These are phyloP conservation scores for Mycogona germanica DNA, from an alignment of 2,888 invertebrate species.

Conservation along the genomic window DNA sequence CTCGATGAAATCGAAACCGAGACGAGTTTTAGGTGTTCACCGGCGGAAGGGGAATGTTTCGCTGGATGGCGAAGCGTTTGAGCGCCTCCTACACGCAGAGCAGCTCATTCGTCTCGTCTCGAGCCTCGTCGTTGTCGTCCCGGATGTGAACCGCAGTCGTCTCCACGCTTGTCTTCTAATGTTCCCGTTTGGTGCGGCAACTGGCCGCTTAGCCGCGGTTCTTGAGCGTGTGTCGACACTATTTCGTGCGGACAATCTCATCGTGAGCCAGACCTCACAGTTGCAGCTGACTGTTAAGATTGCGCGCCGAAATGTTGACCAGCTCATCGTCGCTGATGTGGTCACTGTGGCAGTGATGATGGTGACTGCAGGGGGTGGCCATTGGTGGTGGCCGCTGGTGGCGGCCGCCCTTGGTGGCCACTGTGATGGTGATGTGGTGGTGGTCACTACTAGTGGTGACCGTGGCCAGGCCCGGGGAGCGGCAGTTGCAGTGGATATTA, in stretches of 20 bases:
- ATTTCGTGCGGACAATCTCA: conserved; percentile 89
- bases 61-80: conserved; percentile 66
- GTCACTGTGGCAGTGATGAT: too few species aligned
- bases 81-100: conserved; percentile 72
- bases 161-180: conserved; percentile 72
- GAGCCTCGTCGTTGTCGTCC: conserved; percentile 58
- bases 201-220: conserved; percentile 87
- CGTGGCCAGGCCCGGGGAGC: too few species aligned
- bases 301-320: conserved; percentile 80
- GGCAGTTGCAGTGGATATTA: too few species aligned
- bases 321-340: conserved; percentile 88
- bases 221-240: conserved; percentile 83
- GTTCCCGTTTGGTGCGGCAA: conserved; percentile 84
- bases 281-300: conserved; percentile 78
- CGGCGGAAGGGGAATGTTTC: conserved; percentile 64
- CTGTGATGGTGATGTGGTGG: too few species aligned
- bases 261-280: conserved; percentile 72
- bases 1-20: too few species aligned
- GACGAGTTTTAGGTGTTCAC: too few species aligned
- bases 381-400: too few species aligned
- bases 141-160: conserved; percentile 72
- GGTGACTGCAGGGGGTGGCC: too few species aligned
- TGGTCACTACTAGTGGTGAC: too few species aligned
- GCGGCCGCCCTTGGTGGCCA: too few species aligned
- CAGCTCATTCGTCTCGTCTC: conserved; percentile 63